Evolutionary conservation across 1,140 invertebrate genomes (phyloP).

Genomic region (Colletes gigas): DNA sequence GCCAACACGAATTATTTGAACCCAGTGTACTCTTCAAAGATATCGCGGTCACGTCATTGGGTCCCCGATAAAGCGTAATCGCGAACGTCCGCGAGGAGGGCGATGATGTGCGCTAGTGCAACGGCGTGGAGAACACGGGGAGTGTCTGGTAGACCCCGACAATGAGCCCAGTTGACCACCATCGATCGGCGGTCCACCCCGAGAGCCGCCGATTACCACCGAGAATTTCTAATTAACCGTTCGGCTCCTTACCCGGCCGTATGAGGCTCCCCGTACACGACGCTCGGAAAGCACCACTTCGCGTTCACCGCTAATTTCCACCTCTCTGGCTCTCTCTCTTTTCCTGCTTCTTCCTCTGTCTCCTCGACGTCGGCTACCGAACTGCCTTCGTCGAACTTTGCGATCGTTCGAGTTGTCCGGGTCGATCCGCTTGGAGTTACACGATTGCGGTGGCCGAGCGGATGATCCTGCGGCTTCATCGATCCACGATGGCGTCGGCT

Average conservation of each 20-base stretch:
- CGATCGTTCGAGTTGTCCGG: not conserved
- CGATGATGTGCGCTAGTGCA: not conserved
- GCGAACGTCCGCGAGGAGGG: not conserved
- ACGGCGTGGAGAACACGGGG: conserved; percentile 8
- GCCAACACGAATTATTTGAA: too few relatives aligned
- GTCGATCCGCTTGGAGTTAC: not conserved
- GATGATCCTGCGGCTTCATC: not conserved
- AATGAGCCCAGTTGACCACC: conserved; percentile 42
- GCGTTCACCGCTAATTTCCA: conserved; percentile 47
- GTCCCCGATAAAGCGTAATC: not conserved
- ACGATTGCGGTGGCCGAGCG: not conserved
- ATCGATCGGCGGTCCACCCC: conserved; percentile 44
- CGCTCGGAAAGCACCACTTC: conserved; percentile 27
- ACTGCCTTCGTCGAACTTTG: conserved; percentile 23
- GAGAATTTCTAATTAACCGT: conserved; percentile 58
- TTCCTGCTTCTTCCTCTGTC: not conserved
- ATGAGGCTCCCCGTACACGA: not conserved
- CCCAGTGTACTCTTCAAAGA: too few relatives aligned
- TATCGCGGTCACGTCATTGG: not conserved
- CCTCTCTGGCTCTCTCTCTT: not conserved
- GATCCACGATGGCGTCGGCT: not conserved
- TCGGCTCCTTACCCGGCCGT: conserved; percentile 32
- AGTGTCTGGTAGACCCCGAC: conserved; percentile 13
- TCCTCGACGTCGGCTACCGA: not conserved
- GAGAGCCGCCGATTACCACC: conserved; percentile 49